phyloP scores from a whole-genome alignment of 2,113 vertebrate genomes.

The Cryptomyrus ogoouensis region DNA sequence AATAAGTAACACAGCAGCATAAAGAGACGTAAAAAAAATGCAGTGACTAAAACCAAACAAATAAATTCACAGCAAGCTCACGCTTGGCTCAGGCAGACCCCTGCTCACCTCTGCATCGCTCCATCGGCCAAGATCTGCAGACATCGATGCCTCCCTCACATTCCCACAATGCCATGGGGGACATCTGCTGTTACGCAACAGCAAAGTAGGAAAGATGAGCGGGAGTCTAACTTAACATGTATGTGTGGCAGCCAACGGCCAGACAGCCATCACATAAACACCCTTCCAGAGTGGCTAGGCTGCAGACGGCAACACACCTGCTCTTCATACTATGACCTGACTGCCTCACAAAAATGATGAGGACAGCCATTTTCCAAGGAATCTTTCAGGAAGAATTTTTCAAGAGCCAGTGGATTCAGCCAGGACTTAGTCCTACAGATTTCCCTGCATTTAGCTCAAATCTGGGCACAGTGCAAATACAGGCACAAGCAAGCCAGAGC shows the following conservation, averaged over 20 bases:
- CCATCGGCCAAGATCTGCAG: not conserved
- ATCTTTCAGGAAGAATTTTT: not conserved
- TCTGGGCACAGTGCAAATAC: not conserved
- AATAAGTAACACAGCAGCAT: not conserved
- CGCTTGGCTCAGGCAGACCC: not conserved
- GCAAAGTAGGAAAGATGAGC: slow-evolving; percentile 6
- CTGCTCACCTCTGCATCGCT: not conserved
- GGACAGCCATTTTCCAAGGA: not conserved
- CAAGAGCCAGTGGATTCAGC: not conserved
- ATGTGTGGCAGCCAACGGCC: not conserved
- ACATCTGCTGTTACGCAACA: not conserved
- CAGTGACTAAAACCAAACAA: not conserved
- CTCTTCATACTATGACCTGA: not conserved
- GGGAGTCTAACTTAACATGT: not conserved
- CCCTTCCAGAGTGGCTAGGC: not conserved
- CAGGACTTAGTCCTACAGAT: not conserved
- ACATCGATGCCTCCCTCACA: not conserved
- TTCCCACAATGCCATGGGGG: not conserved
- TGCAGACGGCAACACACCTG: not conserved
- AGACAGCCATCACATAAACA: not conserved
- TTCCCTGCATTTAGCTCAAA: not conserved
- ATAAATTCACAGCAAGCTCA: not conserved
- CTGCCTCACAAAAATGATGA: not conserved
- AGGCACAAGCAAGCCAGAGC: not conserved
- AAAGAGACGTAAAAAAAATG: not conserved